These are phyloP conservation scores for Amphilophus citrinellus DNA, from an alignment of 2,113 vertebrate species.

Conservation along the genomic window DNA sequence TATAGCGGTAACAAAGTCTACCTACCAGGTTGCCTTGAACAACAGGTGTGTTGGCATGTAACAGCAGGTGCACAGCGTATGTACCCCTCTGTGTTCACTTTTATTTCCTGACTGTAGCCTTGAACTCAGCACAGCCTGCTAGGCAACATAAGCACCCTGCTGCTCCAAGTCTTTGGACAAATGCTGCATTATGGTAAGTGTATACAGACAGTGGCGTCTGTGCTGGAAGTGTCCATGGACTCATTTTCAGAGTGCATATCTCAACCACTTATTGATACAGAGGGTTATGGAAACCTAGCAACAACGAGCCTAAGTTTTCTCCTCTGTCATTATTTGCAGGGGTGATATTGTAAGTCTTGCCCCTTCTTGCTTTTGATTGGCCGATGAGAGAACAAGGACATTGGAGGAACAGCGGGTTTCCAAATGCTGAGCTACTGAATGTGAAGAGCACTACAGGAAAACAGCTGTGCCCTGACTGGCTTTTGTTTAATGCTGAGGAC, in stretches of 20 bases:
- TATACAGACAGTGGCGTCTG: not conserved
- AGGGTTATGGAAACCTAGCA: not conserved
- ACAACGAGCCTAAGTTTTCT: not conserved
- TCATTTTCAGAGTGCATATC: not conserved
- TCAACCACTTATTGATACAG: not conserved
- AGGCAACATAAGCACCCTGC: not conserved
- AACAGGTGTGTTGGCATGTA: not conserved
- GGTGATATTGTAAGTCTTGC: not conserved
- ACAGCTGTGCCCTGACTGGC: too few species aligned
- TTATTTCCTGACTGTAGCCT: not conserved
- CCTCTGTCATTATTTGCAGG: not conserved
- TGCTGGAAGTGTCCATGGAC: not conserved
- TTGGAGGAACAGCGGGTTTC: not conserved
- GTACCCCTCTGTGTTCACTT: not conserved
- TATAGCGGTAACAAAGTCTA: not conserved
- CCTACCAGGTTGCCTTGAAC: not conserved
- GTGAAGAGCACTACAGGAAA: too few species aligned
- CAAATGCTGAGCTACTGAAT: not conserved
- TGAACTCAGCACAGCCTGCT: not conserved
- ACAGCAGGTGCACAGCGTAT: not conserved
- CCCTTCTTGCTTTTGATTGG: not conserved
- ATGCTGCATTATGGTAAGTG: not conserved
- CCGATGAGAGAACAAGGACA: not conserved
- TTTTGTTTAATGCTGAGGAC: not conserved
- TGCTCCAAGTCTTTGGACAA: not conserved